Percentiles rank a stretch among this genome's conserved stretches.
phyloP scores from a whole-genome alignment of 2,113 vertebrate genomes.

The Bostrychus sinensis region DNA sequence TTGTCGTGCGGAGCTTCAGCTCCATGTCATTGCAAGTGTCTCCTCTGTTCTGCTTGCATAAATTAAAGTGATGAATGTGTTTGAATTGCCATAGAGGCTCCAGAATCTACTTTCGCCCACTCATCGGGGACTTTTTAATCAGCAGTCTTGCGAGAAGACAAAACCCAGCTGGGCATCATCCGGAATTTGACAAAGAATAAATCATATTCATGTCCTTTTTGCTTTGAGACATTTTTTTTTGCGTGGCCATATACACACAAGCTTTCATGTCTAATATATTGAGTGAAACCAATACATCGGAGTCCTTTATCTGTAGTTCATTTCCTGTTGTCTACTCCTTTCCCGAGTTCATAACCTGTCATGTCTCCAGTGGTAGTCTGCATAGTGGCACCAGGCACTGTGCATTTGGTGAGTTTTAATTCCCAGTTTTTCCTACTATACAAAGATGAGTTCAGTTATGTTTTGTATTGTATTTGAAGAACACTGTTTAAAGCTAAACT shows the following conservation, averaged over 20 bases:
- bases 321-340: neutral
- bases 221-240: slow-evolving; percentile 33
- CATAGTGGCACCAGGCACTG: no score
- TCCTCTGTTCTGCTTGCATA: slow-evolving; percentile 28
- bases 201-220: slow-evolving; percentile 33
- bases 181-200: slow-evolving; percentile 30
- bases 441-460: no score
- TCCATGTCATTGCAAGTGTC: slow-evolving; percentile 44
- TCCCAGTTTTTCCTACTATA: no score
- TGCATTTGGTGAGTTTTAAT: no score
- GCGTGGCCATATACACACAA: slow-evolving; percentile 33
- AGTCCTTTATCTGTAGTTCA: neutral
- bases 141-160: slow-evolving; percentile 29
- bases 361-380: neutral
- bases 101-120: slow-evolving; percentile 16
- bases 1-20: slow-evolving; percentile 29
- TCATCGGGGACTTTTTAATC: slow-evolving; percentile 40
- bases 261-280: slow-evolving; percentile 19
- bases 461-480: no score
- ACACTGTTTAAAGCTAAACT: no score
- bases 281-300: slow-evolving; percentile 24
- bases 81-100: slow-evolving; percentile 29
- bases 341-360: neutral
- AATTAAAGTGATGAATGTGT: slow-evolving; percentile 48
- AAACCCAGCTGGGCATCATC: slow-evolving; percentile 47